Base-by-base conservation (phyloP, 2,888 invertebrate genomes). In the Scrobipalpa costella region DNA sequence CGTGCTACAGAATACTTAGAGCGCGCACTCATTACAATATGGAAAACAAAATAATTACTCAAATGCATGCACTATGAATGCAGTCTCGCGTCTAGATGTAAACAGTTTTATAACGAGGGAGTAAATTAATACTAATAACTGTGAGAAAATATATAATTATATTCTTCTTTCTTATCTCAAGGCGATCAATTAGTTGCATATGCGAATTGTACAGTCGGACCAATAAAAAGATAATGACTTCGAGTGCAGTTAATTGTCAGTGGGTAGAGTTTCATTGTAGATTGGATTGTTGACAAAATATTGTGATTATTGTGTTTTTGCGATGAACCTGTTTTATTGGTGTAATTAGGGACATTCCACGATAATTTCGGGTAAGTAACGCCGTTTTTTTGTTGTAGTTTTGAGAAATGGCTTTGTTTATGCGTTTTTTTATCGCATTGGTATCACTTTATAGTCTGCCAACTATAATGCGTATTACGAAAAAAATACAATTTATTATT, bases 191-290 rank as follows among this genome's bases (percentile, higher is more conserved):
- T 57, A 36, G 8, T 15, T 57, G 57, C 57, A 36, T 57, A n/a
- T 36, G 9, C 33, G 13, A 36, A 57, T 57, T 21, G 19, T 33
- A 36, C 11, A 57, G 57, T 17, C 17, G 3, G n/a, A 36, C 5
- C 9, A 57, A 36, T 17, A 57, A 57, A 57, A 57, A 15, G n/a
- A 17, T 57, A 36, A 57, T 57, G 57, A 36, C 3, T 36, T 33
- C 34, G 33, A 27, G 36, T 55, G 19, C 3, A 55, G 50, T 11
- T 50, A 19, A 44, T 44, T 44, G n/a, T 6, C 44, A 44, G 44
- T 44, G 44, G 44, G 44, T 15, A 9, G 44, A n/a, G 15, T 7
- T 40, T 40, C n/a, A 44, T 44, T 44, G 15, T 44, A 7, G 11
- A 40, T 1, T 13, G 40, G 13, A 3, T 13, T 13, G 40, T n/a